phyloP scores from a whole-genome alignment of 2,113 vertebrate genomes.

The Cynoglossus semilaevis region DNA sequence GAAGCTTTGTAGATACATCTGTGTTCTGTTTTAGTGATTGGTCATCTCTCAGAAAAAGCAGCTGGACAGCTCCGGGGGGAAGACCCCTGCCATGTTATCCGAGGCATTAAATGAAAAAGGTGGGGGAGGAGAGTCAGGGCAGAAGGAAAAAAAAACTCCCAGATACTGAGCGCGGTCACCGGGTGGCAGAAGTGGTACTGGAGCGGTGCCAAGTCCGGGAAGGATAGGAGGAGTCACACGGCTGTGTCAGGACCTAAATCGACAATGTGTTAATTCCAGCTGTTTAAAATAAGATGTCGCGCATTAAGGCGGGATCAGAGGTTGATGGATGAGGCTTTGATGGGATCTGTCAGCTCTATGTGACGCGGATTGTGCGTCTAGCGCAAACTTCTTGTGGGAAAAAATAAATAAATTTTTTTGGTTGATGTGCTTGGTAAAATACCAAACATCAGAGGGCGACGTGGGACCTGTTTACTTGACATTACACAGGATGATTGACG shows the following conservation, averaged over 20 bases:
- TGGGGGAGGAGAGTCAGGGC: conserved; percentile 21
- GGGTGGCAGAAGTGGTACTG: conserved; percentile 37
- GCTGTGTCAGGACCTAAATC: conserved; percentile 8
- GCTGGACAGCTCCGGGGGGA: conserved; percentile 71
- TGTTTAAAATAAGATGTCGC: conserved; percentile 25
- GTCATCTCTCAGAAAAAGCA: conserved; percentile 69
- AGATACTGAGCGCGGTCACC: conserved; percentile 63
- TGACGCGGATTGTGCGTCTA: conserved; percentile 33
- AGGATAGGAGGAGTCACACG: conserved; percentile 7
- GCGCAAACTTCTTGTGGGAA: conserved; percentile 36
- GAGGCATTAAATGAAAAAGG: conserved; percentile 52
- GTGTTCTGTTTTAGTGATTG: conserved; percentile 73
- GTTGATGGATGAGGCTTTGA: conserved; percentile 9
- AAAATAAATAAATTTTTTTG: conserved; percentile 49
- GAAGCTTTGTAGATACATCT: conserved; percentile 70
- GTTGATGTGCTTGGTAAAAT: conserved; percentile 45
- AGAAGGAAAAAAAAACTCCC: conserved; percentile 61
- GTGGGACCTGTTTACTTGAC: too few species aligned
- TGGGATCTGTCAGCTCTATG: neutral
- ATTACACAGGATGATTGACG: conserved; percentile 49
- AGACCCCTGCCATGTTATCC: conserved; percentile 74
- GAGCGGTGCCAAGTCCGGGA: conserved; percentile 2
- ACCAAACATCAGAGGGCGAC: conserved; percentile 55
- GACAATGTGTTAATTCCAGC: conserved; percentile 12
- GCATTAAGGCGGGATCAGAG: conserved; percentile 6